Base-by-base conservation (phyloP, 1,140 invertebrate species). In the Ericerus pela region DNA sequence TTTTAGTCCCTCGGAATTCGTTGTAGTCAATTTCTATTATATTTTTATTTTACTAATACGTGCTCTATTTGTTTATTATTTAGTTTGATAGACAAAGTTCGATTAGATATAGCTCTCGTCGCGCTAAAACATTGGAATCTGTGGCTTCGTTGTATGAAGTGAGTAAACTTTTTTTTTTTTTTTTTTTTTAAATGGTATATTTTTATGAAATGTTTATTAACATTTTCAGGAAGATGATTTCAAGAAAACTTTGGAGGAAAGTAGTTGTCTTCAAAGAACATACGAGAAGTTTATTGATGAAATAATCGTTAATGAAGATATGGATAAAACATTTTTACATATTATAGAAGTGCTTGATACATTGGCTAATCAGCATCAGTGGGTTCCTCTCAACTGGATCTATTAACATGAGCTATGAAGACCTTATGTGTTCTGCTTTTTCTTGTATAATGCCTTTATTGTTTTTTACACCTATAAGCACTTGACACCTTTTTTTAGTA, bases 371-470 rank as follows among this genome's bases (percentile, higher is more conserved):
- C 87, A 97, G 68, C 84, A 95, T 65, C 95, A 99, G 73, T 99
- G 95, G 95, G 94, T 99, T 26, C 95, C 96, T 2, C 86, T 96
- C 29, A 93, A 90, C 67, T 99, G 96, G 96, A 92, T 97, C 51
- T 96, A 96, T 71, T 90, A 56, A 59, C n/a, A n/a, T n/a, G n/a
- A n/a, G n/a, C n/a, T n/a, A n/a, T n/a, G n/a, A n/a, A n/a, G n/a
- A n/a, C n/a, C n/a, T n/a, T n/a, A n/a, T n/a, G n/a, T n/a, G n/a
- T n/a, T n/a, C n/a, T n/a, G n/a, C n/a, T n/a, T n/a, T n/a, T n/a
- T n/a, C n/a, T n/a, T n/a, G n/a, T n/a, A n/a, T n/a, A n/a, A n/a
- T n/a, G n/a, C n/a, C n/a, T n/a, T n/a, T n/a, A n/a, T n/a, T n/a
- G n/a, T n/a, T n/a, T n/a, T n/a, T n/a, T n/a, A n/a, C n/a, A n/a